These are phyloP conservation scores for Strigamia crassipes DNA, from an alignment of 2,888 invertebrate species.

Conservation along the genomic window DNA sequence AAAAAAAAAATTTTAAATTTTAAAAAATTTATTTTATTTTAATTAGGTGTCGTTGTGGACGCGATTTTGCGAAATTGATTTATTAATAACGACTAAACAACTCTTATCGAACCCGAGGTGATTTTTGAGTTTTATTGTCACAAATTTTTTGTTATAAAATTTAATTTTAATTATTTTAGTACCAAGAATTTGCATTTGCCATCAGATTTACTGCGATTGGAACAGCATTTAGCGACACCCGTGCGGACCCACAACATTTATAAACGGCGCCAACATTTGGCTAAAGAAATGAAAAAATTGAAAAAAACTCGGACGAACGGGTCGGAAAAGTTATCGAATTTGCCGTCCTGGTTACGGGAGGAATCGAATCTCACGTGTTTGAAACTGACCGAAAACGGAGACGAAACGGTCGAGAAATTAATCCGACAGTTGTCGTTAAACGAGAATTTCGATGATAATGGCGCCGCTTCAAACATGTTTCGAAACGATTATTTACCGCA, in stretches of 20 bases:
- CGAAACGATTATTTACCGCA: conserved; percentile 31
- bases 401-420: background rate
- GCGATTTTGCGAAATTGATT: conserved; percentile 83
- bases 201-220: conserved; percentile 72
- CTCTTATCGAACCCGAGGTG: conserved; percentile 52
- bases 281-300: background rate
- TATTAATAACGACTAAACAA: conserved; percentile 67
- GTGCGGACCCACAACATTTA: conserved; percentile 83
- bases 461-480: background rate
- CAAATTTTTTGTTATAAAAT: background rate
- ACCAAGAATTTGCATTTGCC: background rate
- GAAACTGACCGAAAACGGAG: background rate
- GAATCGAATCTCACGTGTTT: background rate
- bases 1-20: conserved; percentile 2
- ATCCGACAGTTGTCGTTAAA: background rate
- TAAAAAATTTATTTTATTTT: background rate
- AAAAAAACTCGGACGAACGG: background rate
- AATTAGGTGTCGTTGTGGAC: conserved; percentile 78
- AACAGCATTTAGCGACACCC: conserved; percentile 81
- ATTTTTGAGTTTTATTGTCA: background rate
- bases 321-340: background rate
- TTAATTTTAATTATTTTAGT: background rate
- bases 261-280: conserved; percentile 68
- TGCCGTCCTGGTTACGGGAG: background rate
- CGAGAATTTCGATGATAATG: background rate